Percentiles rank a stretch among this genome's conserved stretches.
phyloP scores from a whole-genome alignment of 2,113 vertebrate species.

The Hippocampus mohnikei region DNA sequence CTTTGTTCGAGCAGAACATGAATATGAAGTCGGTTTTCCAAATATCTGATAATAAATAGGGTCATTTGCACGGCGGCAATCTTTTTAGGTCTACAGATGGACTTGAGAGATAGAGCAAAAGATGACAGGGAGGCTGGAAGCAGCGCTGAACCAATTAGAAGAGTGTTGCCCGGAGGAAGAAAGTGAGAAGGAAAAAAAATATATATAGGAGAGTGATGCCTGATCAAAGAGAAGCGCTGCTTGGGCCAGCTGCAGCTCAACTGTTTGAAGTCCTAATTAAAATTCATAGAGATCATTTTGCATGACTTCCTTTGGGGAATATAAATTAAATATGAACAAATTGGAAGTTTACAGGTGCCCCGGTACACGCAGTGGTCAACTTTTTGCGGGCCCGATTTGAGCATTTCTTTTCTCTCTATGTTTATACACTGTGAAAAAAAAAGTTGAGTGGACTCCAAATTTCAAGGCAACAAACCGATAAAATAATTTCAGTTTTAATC shows the following conservation, averaged over 20 bases:
- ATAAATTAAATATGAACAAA: background rate
- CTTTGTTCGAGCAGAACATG: background rate
- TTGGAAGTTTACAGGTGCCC: background rate
- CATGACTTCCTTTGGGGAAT: background rate
- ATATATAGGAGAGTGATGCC: slow-evolving; percentile 41
- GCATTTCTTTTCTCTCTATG: too few species aligned
- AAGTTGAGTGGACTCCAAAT: too few species aligned
- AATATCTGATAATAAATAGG: background rate
- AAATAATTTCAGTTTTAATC: too few species aligned
- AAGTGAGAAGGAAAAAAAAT: slow-evolving; percentile 35
- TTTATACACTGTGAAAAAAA: too few species aligned
- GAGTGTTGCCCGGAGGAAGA: slow-evolving; percentile 56
- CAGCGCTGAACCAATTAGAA: slow-evolving; percentile 62
- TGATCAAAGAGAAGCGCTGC: slow-evolving; percentile 69
- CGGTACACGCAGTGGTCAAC: background rate
- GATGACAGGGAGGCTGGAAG: slow-evolving; percentile 51
- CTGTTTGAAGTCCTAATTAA: slow-evolving; percentile 75
- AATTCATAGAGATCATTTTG: slow-evolving; percentile 53
- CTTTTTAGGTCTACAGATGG: slow-evolving; percentile 65
- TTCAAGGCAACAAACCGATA: too few species aligned
- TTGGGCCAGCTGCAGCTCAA: slow-evolving; percentile 43
- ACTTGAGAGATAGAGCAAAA: slow-evolving; percentile 34
- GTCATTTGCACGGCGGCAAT: slow-evolving; percentile 18
- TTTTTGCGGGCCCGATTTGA: background rate
- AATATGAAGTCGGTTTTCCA: background rate